Evolutionary conservation across 2,888 invertebrate species (phyloP).

Genomic region (Pharmacophagus antenor): DNA sequence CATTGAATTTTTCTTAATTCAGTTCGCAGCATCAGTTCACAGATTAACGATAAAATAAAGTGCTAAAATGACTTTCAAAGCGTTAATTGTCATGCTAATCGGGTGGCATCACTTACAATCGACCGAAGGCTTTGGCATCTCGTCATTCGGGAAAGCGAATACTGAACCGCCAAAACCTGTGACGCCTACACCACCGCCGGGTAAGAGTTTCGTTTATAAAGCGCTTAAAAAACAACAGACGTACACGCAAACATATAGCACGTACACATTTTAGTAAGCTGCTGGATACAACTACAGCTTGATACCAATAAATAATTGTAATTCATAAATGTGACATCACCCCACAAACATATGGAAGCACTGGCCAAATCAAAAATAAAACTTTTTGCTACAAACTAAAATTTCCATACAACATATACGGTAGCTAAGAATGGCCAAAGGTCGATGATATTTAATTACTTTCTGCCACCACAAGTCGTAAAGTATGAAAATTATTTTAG

Average conservation of each 20-base stretch:
- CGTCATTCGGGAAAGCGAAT: slow-evolving; percentile 69
- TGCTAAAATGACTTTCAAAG: slow-evolving; percentile 26
- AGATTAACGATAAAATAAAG: background rate
- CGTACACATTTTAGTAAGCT: slow-evolving; percentile 21
- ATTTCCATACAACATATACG: too few relatives aligned
- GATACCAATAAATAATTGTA: slow-evolving; percentile 3
- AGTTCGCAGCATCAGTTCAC: too few relatives aligned
- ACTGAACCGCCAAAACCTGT: slow-evolving; percentile 67
- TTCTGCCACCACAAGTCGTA: too few relatives aligned
- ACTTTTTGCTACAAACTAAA: background rate
- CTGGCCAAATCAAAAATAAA: background rate
- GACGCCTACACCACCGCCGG: slow-evolving; percentile 61
- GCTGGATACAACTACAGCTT: slow-evolving; percentile 25
- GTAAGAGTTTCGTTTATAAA: slow-evolving; percentile 58
- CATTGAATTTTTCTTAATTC: too few relatives aligned
- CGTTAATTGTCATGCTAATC: slow-evolving; percentile 45
- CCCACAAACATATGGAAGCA: background rate
- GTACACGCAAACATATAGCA: slow-evolving; percentile 30
- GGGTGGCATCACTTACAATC: slow-evolving; percentile 48
- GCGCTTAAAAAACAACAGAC: slow-evolving; percentile 15
- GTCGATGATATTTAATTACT: too few relatives aligned
- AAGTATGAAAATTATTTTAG: too few relatives aligned
- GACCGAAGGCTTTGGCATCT: slow-evolving; percentile 60
- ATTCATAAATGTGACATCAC: background rate
- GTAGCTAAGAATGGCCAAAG: too few relatives aligned